Evolutionary conservation across 2,797 vertebrate species (phyloP), one percentile per base, ranked within the genome.

Genomic region (Meriones psammophilus): DNA sequence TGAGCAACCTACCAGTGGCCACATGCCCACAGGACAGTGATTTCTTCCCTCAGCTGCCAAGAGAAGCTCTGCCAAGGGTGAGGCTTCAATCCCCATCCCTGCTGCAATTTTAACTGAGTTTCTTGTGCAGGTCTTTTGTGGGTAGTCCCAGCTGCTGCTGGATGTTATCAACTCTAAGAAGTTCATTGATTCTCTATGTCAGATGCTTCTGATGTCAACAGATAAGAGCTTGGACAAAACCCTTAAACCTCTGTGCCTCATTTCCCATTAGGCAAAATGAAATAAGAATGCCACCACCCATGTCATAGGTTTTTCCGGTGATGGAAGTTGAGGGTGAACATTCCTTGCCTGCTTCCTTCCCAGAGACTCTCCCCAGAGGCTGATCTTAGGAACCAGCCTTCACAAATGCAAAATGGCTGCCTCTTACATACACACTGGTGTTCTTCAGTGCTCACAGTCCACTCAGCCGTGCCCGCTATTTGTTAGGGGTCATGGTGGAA

Each of bases 321-420:
- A 36, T 28, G 24, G 3, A 62, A 42, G 68, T 36, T 79, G 50
- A 78, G 8, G 73, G 56, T 2, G 36, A 85, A 50, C 2, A 39
- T 24, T 39, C 22, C 30, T 50, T 33, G 5, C n/a, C 78, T 73
- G n/a, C 14, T 28, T 22, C 2, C 69, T 33, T 8, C 66, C 15
- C 12, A 12, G 79, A 46, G 50, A 71, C 36, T 26, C 62, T 36
- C n/a, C 42, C 17, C 7, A 5, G 17, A 24, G 26, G 17, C 80
- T 30, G 17, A 77, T n/a, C 68, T 69, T 33, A 39, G 24, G 26
- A 74, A 39, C 9, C 58, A 50, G 2, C 1, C 5, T 30, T 36
- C 15, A 33, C 24, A 24, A 36, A 58, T 8, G 14, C 0, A 3
- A 58, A 17, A 2, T 0, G 0, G 64, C 22, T 1, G 1, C 46